Conservation (phyloP, 2,888 invertebrate species). For the Ornithoptera alexandrae region DNA sequence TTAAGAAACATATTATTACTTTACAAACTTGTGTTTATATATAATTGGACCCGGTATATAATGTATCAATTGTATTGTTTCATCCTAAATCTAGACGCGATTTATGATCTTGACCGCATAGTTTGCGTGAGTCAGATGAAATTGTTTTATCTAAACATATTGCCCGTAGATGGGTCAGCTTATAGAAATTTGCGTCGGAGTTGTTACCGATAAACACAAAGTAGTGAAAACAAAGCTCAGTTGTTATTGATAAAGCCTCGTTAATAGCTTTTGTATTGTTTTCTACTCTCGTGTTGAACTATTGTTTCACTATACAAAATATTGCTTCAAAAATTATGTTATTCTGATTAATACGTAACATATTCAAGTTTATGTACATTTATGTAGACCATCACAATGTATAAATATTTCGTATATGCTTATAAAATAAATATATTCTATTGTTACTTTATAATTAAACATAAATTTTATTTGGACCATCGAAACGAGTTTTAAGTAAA, state of each 20-base stretch:
- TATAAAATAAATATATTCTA: no score
- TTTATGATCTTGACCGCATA: conserved; percentile 66
- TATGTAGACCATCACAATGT: no score
- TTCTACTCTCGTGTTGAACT: no score
- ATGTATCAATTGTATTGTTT: conserved; percentile 36
- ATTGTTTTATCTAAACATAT: conserved; percentile 75
- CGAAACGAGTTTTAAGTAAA: no score
- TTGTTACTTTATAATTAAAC: no score
- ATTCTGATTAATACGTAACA: no score
- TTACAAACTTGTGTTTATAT: neutral
- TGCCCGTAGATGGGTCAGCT: conserved; percentile 59
- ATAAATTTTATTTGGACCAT: no score
- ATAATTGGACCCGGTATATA: neutral
- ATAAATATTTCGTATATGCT: no score
- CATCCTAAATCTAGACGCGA: conserved; percentile 62
- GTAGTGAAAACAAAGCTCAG: no score
- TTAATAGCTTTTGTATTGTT: conserved; percentile 20
- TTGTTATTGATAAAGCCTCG: neutral
- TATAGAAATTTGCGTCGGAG: conserved; percentile 58
- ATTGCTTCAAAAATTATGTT: no score
- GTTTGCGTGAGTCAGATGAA: conserved; percentile 66
- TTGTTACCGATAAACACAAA: conserved; percentile 46
- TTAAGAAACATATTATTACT: neutral
- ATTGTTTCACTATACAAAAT: no score
- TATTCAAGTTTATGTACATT: no score